These are phyloP conservation scores for Diphyllodes magnificus DNA, from an alignment of 2,113 vertebrate genomes.

Conservation along the genomic window DNA sequence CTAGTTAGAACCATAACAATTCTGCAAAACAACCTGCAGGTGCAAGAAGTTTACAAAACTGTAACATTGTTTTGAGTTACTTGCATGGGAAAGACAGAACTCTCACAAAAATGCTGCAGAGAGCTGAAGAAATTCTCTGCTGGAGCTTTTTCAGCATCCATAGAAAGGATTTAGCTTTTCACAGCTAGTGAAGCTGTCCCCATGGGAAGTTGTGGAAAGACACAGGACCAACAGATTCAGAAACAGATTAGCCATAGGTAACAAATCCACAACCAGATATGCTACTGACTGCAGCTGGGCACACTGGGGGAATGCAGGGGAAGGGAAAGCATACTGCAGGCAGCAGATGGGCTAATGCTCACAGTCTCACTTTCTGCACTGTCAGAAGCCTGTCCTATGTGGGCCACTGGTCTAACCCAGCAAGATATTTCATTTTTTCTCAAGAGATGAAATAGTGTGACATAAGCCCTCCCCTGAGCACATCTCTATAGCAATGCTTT, in stretches of 20 bases:
- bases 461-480: neutral
- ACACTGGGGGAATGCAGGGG: neutral
- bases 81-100: too few relatives aligned
- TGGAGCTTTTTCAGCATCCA: too few relatives aligned
- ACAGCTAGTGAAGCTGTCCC: neutral
- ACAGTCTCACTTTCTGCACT: neutral
- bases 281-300: neutral
- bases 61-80: too few relatives aligned
- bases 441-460: neutral
- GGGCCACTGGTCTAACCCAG: neutral
- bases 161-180: neutral
- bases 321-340: neutral
- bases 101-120: too few relatives aligned
- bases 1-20: too few relatives aligned
- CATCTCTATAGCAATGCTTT: neutral
- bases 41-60: too few relatives aligned
- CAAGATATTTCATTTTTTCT: neutral
- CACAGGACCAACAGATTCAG: neutral
- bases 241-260: neutral
- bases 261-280: neutral
- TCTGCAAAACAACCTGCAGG: too few relatives aligned
- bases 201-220: neutral
- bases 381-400: neutral
- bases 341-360: accelerated
- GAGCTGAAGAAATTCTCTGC: too few relatives aligned